Evolutionary conservation across 1,140 invertebrate genomes (phyloP), one percentile per base, ranked within the genome.

Genomic region (Apis laboriosa): DNA sequence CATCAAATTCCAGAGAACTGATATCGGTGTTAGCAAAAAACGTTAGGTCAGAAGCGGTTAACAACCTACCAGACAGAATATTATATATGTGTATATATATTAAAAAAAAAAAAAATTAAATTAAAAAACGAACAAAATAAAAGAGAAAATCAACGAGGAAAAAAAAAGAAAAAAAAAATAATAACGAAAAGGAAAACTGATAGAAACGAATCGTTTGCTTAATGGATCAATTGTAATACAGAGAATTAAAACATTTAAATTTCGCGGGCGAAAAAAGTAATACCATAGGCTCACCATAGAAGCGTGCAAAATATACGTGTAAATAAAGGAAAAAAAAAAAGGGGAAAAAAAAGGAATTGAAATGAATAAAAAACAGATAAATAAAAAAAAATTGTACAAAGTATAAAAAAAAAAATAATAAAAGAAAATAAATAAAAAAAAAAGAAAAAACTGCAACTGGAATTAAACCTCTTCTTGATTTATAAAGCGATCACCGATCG

Each of bases 41-140:
- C 88, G 91, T 93, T 92, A 91, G 90, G 72, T 92, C 77, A 91
- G 83, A 79, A 92, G 93, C 92, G 91, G 89, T 93, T 92, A 92
- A 92, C 91, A 93, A 93, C 90, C 91, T 93, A 92, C 91, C 86
- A 92, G 55, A 58, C 86, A 92, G 55, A 58, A 21, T 43, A 74
- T 74, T 58, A 74, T 56, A 28, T 34, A 64, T 34, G 15, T 60
- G 19, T 53, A 58, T 17, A 34, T 9, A 34, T 17, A 34, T 9
- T 28, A 17, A 64, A 9, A 9, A 17, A 17, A 28, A 28, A 17
- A 28, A 17, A 15, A 28, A 64, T 9, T 9, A 19, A 19, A n/a
- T 28, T 9, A 60, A 21, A 9, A 24, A 70, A 11, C 8, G 49
- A 71, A 73, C 58, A 61, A 55, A 24, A 77, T 34, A 71, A 61